Base-by-base conservation (phyloP, 2,797 vertebrate genomes). In the Mycteria americana region DNA sequence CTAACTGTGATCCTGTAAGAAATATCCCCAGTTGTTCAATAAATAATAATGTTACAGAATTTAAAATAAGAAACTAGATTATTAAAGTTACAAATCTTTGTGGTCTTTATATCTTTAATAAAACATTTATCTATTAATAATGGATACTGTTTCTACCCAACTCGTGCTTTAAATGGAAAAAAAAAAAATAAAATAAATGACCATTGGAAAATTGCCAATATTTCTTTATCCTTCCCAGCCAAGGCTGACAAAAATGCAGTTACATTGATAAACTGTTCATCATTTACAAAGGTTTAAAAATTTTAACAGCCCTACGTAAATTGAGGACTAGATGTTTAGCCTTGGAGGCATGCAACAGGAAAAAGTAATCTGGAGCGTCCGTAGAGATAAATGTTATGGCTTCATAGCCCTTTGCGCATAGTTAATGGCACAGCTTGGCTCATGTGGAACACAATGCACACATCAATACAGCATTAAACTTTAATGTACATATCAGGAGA, bases 21-120 rank as follows among this genome's bases (percentile, higher is more conserved):
- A 96, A 95, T 63, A 95, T 56, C 41, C 59, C 56, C n/a, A 22
- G 56, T 63, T 45, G 27, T 93, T 97, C 97, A 97, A 97, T 97
- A 97, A 97, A 97, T 96, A 96, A 97, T 92, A 89, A 94, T 24
- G 73, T 86, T 96, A 86, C 75, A 77, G 87, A 97, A 97, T 93
- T 97, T 95, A 95, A 97, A 97, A 85, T 95, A 97, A 97, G 95
- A 94, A 96, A 95, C 91, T 85, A 43, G 94, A 91, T 98, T 98
- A 98, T 98, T 98, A 98, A 98, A 97, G 97, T 97, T 97, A 97
- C 98, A 98, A 98, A 98, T 98, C 98, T 97, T 97, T 53, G 84
- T 95, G 89, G 92, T 96, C 97, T 93, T 97, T 97, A 94, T 95
- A 88, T 88, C 51, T 62, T 98, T 97, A 98, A 98, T 98, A 98